Base-by-base conservation (phyloP, 2,113 vertebrate species). In the Bolborhynchus lineola region DNA sequence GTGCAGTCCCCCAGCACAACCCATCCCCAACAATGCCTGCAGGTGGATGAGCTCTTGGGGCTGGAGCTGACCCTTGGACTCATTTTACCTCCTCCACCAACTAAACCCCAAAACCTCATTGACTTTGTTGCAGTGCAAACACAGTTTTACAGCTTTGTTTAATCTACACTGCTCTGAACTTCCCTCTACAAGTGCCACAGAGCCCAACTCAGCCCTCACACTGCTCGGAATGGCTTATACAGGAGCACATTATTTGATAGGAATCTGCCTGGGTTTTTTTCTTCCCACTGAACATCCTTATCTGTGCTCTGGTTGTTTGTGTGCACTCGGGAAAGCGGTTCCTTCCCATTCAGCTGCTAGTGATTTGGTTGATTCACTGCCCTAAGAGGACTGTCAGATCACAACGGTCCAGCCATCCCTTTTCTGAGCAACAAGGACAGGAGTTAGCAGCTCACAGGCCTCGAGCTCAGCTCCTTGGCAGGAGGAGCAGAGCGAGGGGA, bases 401-500 rank as follows among this genome's bases (percentile, higher is more conserved):
- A 69, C 47, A 31, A 4, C 1, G 18, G 33, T 3, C 33, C 39
- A 6, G 23, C 31, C 57, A 10, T 0, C 16, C 55, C 60, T 92
- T 60, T 64, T 18, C 84, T 85, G 50, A 65, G 55, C 60, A 7
- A 4, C 15, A 19, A 8, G 16, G 20, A 10, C 3, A 25, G 79
- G 39, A 79, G 29, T 33, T 0, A n/a, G 44, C 60, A 23, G 35
- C 63, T 47, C 16, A 0, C 18, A 71, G 69, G 20, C 21, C 47
- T 42, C 1, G 0, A 20, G n/a, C 47, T 59, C 68, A 60, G 2
- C 79, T 49, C 67, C 7, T 1, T 0, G 0, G 62, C 9, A 8
- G 35, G 16, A 91, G 37, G 42, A 49, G 37, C 47, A 42, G 26
- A 62, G 67, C 2, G 0, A 28, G 33, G 16, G 8, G 39, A 71